phyloP scores from a whole-genome alignment of 1,140 invertebrate genomes.

The Drosophila lowei region DNA sequence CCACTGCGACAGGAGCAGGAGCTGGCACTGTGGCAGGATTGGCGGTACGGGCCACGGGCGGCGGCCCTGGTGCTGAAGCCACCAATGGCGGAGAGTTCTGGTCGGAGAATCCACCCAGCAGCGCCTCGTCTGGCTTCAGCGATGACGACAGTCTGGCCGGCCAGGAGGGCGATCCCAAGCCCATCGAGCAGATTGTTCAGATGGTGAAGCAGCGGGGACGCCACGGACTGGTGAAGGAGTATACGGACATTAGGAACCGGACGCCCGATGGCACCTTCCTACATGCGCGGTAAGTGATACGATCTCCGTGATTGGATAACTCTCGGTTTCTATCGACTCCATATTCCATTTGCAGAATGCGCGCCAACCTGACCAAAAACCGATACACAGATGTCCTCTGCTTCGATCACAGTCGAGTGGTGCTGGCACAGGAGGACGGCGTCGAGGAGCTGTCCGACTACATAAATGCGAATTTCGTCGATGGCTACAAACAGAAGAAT shows the following conservation, averaged over 20 bases:
- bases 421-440: slow-evolving; percentile 88
- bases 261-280: slow-evolving; percentile 93
- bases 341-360: slow-evolving; percentile 85
- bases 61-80: slow-evolving; percentile 52
- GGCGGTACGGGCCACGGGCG: slow-evolving; percentile 52
- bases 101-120: slow-evolving; percentile 88
- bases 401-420: slow-evolving; percentile 96
- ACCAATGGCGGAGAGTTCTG: slow-evolving; percentile 84
- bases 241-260: slow-evolving; percentile 92
- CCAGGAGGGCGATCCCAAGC: slow-evolving; percentile 86
- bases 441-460: slow-evolving; percentile 94
- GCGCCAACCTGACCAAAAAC: slow-evolving; percentile 95
- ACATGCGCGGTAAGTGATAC: slow-evolving; percentile 84
- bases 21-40: slow-evolving; percentile 8
- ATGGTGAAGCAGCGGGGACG: slow-evolving; percentile 89
- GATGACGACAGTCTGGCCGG: slow-evolving; percentile 93
- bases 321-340: neutral
- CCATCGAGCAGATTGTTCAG: slow-evolving; percentile 90
- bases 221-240: slow-evolving; percentile 92
- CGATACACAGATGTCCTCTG: slow-evolving; percentile 98
- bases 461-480: slow-evolving; percentile 99
- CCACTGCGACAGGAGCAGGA: slow-evolving; percentile 42
- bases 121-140: slow-evolving; percentile 92
- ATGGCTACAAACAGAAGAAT: slow-evolving; percentile 98
- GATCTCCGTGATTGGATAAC: no score